These are phyloP conservation scores for Cyclargus thomasi DNA, from an alignment of 1,140 invertebrate species.

Conservation along the genomic window DNA sequence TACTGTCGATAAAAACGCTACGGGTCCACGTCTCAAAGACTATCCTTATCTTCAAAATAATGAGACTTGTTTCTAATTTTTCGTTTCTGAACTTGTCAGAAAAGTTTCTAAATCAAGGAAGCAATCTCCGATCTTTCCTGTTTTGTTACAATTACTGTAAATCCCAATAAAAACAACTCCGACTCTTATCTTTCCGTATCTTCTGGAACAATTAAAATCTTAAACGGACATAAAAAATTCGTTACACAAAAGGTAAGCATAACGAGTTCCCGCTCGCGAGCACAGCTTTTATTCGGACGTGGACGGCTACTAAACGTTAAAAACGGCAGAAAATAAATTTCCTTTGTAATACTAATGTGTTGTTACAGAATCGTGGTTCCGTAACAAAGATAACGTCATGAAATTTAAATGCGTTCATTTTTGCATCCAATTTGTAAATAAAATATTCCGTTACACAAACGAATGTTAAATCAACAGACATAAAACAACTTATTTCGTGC, in stretches of 20 bases:
- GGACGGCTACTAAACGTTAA: constrained; percentile 8
- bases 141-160: background rate
- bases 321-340: constrained; percentile 10
- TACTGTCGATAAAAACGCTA: background rate
- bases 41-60: background rate
- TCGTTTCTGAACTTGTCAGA: background rate
- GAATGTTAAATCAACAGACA: background rate
- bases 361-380: constrained; percentile 1
- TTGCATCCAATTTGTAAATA: background rate
- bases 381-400: constrained; percentile 5
- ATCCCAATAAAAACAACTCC: constrained; percentile 1
- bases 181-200: background rate
- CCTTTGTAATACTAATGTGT: constrained; percentile 10
- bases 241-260: constrained; percentile 2
- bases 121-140: background rate
- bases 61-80: background rate
- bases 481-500: background rate
- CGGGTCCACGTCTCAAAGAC: background rate
- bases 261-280: background rate
- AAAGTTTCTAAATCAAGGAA: background rate
- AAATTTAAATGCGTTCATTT: constrained; percentile 5
- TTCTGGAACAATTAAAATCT: constrained; percentile 1
- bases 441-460: background rate
- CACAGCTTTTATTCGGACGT: constrained; percentile 5
- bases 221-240: background rate